Percentiles rank a stretch among this genome's conserved stretches.
Conservation (phyloP, 2,113 vertebrate species). For the Lagopus leucura region DNA sequence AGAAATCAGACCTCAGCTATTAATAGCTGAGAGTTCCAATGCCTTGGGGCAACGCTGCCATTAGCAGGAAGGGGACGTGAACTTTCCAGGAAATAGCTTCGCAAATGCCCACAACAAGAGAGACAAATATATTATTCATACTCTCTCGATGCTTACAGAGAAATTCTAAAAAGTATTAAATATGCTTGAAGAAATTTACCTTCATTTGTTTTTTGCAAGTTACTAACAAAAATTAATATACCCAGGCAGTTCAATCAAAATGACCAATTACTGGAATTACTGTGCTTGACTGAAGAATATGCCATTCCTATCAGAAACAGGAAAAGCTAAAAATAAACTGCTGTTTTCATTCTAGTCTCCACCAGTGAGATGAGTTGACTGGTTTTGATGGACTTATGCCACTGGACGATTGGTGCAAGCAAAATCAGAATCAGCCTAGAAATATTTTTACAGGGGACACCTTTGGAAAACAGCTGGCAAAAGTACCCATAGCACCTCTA, state of each 20-base stretch:
- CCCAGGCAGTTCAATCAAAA: neutral
- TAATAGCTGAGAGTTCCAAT: neutral
- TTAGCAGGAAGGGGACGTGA: neutral
- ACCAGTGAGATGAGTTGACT: neutral
- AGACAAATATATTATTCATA: neutral
- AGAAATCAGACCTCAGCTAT: neutral
- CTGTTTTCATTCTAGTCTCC: neutral
- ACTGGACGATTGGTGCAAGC: neutral
- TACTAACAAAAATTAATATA: neutral
- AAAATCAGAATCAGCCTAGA: neutral
- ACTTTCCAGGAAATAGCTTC: constrained; percentile 35
- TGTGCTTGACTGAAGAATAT: neutral
- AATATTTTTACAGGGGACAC: neutral
- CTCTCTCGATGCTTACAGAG: neutral
- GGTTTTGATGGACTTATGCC: neutral
- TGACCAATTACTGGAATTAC: too few relatives aligned
- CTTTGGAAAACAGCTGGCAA: neutral
- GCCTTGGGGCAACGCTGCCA: neutral
- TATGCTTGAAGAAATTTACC: neutral
- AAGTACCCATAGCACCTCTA: neutral
- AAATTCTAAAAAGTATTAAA: neutral
- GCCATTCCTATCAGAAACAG: neutral
- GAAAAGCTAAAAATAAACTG: neutral
- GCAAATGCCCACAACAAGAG: constrained; percentile 18
- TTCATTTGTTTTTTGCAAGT: neutral